Percentiles rank a stretch among this genome's conserved stretches.
Conservation (phyloP, 2,888 invertebrate species). For the Clistopyga incitator region DNA sequence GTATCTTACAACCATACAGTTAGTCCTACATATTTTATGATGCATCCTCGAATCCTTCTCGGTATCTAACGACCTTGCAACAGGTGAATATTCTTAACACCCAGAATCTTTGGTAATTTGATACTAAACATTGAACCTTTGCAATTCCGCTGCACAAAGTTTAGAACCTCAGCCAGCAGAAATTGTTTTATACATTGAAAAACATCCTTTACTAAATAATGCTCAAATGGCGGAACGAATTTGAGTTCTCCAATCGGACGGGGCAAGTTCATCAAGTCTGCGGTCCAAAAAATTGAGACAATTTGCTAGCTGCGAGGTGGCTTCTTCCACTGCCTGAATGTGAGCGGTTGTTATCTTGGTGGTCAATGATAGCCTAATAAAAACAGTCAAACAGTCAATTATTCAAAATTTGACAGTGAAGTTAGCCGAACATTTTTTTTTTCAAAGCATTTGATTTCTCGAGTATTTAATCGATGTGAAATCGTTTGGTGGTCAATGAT, state of each 20-base stretch:
- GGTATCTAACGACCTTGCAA: constrained; percentile 24
- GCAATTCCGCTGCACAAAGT: background rate
- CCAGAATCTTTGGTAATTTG: constrained; percentile 46
- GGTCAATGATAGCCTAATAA: constrained; percentile 72
- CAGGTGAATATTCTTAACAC: background rate
- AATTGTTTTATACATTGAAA: constrained; percentile 7
- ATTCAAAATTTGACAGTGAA: too few relatives aligned
- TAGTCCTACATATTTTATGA: constrained; percentile 15
- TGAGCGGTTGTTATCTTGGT: constrained; percentile 83
- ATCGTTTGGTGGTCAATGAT: too few relatives aligned
- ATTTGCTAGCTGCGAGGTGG: constrained; percentile 82
- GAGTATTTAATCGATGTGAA: too few relatives aligned
- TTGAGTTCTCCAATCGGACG: constrained; percentile 83
- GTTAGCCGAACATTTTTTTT: too few relatives aligned
- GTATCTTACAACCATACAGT: constrained; percentile 18
- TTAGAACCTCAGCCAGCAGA: background rate
- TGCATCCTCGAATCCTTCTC: constrained; percentile 8
- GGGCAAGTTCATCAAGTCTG: constrained; percentile 85
- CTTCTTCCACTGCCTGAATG: constrained; percentile 84
- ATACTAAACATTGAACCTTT: constrained; percentile 7
- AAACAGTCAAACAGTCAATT: background rate
- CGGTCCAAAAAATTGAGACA: constrained; percentile 85
- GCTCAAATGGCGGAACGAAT: constrained; percentile 70
- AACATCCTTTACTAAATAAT: background rate
- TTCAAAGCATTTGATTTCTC: too few relatives aligned